Evolutionary conservation across 2,797 vertebrate species (phyloP).

Genomic region (Linurgus olivaceus): DNA sequence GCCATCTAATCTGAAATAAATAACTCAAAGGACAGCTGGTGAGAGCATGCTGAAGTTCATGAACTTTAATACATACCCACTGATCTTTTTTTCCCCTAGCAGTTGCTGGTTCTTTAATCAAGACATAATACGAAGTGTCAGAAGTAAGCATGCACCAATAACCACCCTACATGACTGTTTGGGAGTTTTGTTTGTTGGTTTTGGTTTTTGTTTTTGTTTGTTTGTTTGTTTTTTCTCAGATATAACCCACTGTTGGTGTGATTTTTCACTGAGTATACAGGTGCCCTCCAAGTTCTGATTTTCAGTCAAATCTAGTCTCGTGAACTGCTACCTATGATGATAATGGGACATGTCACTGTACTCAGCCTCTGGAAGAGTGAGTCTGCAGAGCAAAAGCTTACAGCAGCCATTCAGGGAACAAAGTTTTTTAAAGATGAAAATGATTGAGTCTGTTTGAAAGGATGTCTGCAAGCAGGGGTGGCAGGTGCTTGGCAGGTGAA

Average conservation of each 20-base stretch:
- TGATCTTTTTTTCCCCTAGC: not conserved
- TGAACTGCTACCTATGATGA: not conserved
- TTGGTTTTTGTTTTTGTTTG: too few species aligned
- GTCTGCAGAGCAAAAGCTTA: not conserved
- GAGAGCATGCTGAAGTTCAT: not conserved
- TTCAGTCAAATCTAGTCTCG: not conserved
- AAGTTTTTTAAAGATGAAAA: not conserved
- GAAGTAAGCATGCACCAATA: not conserved
- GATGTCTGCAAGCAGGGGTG: not conserved
- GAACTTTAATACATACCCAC: not conserved
- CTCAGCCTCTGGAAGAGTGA: not conserved
- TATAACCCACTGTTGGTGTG: not conserved
- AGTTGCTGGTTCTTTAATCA: not conserved
- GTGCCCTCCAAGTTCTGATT: not conserved
- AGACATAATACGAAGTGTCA: not conserved
- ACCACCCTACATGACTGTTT: not conserved
- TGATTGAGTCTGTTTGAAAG: not conserved
- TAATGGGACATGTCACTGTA: not conserved
- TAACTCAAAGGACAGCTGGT: not conserved
- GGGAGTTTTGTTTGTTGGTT: rapidly evolving
- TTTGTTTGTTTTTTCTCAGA: too few species aligned
- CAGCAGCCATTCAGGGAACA: not conserved
- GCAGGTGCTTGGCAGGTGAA: not conserved
- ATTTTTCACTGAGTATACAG: not conserved
- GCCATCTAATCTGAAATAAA: not conserved